These are phyloP conservation scores for Drosophila ohnishii DNA, from an alignment of 1,140 invertebrate genomes.

Conservation along the genomic window DNA sequence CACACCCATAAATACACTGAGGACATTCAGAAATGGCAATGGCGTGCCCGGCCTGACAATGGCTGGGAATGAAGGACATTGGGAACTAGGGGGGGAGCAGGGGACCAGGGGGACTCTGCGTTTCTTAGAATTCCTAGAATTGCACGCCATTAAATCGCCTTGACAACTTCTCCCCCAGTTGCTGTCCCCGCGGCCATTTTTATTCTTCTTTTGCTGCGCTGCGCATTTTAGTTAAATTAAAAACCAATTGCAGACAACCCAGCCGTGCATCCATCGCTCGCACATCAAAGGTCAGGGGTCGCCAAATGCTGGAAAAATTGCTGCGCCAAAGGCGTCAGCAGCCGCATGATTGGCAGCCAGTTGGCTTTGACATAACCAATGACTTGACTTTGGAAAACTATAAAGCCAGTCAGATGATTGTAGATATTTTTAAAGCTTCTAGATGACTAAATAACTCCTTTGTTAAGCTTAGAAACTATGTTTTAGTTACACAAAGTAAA, in stretches of 20 bases:
- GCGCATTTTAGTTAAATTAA: slow-evolving; percentile 79
- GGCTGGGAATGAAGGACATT: slow-evolving; percentile 59
- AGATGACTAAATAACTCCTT: not conserved
- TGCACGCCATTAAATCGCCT: slow-evolving; percentile 74
- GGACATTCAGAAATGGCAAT: slow-evolving; percentile 55
- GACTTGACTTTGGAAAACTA: not conserved
- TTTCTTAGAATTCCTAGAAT: slow-evolving; percentile 72
- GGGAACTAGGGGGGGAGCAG: slow-evolving; percentile 8
- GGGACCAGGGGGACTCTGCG: slow-evolving; percentile 28
- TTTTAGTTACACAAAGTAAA: not conserved
- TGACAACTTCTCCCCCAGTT: slow-evolving; percentile 40
- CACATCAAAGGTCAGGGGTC: slow-evolving; percentile 63
- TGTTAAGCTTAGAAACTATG: not conserved
- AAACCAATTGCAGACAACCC: slow-evolving; percentile 68
- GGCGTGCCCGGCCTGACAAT: slow-evolving; percentile 70
- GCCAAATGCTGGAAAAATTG: slow-evolving; percentile 14
- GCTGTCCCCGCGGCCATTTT: slow-evolving; percentile 8
- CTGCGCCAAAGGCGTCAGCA: slow-evolving; percentile 22
- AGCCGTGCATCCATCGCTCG: slow-evolving; percentile 41
- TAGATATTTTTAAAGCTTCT: not conserved
- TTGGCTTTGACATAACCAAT: slow-evolving; percentile 45
- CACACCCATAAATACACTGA: slow-evolving; percentile 32
- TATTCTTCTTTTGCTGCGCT: slow-evolving; percentile 31
- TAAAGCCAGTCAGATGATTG: not conserved
- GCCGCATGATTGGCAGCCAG: slow-evolving; percentile 50